phyloP scores from a whole-genome alignment of 2,797 vertebrate genomes.

The Enteromius radiatus region DNA sequence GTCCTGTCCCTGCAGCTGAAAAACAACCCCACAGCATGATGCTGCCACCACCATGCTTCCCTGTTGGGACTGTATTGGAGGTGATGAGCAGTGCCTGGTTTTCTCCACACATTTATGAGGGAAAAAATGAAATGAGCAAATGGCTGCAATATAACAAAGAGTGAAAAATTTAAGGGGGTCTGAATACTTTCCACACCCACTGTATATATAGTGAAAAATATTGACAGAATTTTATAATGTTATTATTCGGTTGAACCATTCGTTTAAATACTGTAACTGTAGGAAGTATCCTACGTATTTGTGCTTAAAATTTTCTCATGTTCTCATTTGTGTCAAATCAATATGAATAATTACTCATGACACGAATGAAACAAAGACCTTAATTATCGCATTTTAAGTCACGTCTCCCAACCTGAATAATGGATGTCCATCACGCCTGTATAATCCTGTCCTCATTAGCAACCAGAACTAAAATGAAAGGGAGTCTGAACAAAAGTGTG shows the following conservation, averaged over 20 bases:
- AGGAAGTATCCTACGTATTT: background rate
- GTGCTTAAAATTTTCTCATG: constrained; percentile 24
- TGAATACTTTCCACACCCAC: too few species aligned
- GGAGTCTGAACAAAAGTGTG: constrained; percentile 48
- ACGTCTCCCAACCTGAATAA: constrained; percentile 37
- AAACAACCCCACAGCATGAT: too few species aligned
- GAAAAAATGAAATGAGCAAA: too few species aligned
- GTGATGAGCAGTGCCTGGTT: too few species aligned
- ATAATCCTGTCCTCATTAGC: constrained; percentile 56
- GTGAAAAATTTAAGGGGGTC: too few species aligned
- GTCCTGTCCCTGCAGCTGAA: too few species aligned
- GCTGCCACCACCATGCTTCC: too few species aligned
- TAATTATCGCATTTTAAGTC: constrained; percentile 47
- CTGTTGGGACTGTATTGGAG: too few species aligned
- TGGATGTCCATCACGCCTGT: constrained; percentile 51
- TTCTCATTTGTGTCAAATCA: constrained; percentile 24
- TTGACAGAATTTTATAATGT: too few species aligned
- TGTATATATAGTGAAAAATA: background rate
- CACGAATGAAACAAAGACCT: constrained; percentile 35
- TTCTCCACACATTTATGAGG: too few species aligned
- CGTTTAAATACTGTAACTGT: background rate
- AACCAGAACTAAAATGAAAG: constrained; percentile 49
- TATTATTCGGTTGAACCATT: background rate
- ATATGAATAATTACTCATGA: constrained; percentile 27
- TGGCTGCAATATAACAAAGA: too few species aligned